A percentile compares a stretch with the other conserved stretches of the same genome.
These are phyloP conservation scores for Samia ricini DNA, from an alignment of 1,140 invertebrate genomes.

Conservation along the genomic window DNA sequence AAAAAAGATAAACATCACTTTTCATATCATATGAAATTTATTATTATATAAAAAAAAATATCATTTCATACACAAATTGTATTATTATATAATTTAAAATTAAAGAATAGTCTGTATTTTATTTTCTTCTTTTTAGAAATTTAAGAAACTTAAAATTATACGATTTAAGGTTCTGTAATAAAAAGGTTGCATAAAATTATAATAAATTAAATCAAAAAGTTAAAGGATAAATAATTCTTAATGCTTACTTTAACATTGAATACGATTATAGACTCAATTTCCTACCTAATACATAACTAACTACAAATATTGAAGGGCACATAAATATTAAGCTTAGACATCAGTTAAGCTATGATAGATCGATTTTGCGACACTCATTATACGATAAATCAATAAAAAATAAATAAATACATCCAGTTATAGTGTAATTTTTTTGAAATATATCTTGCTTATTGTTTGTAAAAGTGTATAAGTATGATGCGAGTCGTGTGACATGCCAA, in stretches of 20 bases:
- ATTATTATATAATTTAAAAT: too few species aligned
- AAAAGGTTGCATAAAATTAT: too few species aligned
- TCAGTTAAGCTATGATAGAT: background rate
- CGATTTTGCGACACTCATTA: background rate
- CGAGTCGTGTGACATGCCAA: conserved; percentile 25
- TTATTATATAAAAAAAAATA: background rate
- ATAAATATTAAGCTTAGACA: background rate
- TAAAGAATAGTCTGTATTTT: too few species aligned
- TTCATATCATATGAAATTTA: background rate
- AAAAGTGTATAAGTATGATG: conserved; percentile 13
- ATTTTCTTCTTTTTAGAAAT: too few species aligned
- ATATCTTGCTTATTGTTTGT: background rate
- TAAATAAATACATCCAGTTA: conserved; percentile 15
- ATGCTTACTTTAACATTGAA: too few species aligned
- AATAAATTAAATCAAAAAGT: too few species aligned
- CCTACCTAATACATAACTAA: background rate
- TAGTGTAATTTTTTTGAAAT: conserved; percentile 7
- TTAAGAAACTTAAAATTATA: too few species aligned
- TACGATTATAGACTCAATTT: background rate
- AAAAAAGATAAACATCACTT: conserved; percentile 7
- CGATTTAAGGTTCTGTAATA: too few species aligned
- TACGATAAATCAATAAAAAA: background rate
- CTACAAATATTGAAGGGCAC: background rate
- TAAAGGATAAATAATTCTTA: too few species aligned
- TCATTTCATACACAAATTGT: background rate